phyloP scores from a whole-genome alignment of 2,797 vertebrate genomes.

The Pipistrellus kuhlii region DNA sequence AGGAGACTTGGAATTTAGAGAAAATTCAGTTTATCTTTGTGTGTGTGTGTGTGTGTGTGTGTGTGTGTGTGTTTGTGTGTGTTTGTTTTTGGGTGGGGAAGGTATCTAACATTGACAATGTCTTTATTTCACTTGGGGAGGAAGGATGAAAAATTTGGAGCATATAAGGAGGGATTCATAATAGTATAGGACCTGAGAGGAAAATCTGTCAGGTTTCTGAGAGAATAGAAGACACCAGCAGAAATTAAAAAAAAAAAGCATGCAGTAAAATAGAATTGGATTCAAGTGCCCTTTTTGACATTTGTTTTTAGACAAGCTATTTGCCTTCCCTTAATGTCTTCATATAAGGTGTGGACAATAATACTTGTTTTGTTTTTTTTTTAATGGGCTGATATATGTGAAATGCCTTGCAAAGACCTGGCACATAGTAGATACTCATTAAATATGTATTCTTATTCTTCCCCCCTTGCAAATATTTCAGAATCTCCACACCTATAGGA shows the following conservation, averaged over 20 bases:
- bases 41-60: background rate
- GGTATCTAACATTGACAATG: background rate
- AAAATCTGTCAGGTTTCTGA: background rate
- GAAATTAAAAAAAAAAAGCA: background rate
- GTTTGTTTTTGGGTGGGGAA: too few relatives aligned
- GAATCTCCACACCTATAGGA: background rate
- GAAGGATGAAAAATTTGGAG: background rate
- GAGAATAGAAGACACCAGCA: background rate
- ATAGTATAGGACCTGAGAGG: background rate
- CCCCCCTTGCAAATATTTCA: background rate
- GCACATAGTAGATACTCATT: background rate
- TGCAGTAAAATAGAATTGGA: background rate
- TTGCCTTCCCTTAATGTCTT: background rate
- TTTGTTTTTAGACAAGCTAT: background rate
- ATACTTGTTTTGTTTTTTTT: background rate
- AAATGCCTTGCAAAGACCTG: constrained; percentile 10
- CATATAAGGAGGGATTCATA: background rate
- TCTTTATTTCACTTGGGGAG: background rate
- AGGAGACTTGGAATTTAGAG: background rate
- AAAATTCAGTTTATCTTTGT: constrained; percentile 11
- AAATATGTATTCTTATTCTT: background rate
- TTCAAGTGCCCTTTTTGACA: background rate
- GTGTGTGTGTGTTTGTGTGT: too few relatives aligned
- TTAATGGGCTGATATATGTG: background rate
- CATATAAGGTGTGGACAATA: background rate